Base-by-base conservation (phyloP, 1,140 invertebrate genomes). In the Hypothenemus hampei region DNA sequence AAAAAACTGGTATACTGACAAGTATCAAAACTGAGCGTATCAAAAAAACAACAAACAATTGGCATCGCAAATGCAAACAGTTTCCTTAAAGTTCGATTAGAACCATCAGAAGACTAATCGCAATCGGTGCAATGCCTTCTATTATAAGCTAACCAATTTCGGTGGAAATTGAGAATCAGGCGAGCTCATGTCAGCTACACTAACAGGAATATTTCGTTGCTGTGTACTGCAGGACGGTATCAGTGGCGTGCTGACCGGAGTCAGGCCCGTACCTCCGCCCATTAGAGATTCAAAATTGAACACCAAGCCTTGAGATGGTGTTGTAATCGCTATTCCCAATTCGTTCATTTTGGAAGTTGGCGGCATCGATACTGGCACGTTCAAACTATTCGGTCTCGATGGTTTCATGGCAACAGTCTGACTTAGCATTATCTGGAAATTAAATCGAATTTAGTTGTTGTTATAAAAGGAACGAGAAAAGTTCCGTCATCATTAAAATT, bases 271-370 rank as follows among this genome's bases (percentile, higher is more conserved):
- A 51, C 91, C 91, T 36, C 90, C 90, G 62, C 93, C 91, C 85
- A 95, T 93, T 47, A 95, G 78, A 37, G 88, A 90, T 59, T 95
- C 92, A 66, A 94, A 94, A 71, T 92, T 92, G 68, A 93, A 91
- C 23, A 82, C 81, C 53, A 92, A 85, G 18, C 89, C 91, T 58
- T 81, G 85, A 44, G 89, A 91, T 0, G 91, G 93, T 2, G 91
- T 95, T 46, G 84, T 86, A 50, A 94, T 91, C 41, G 89, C 80
- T 44, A 93, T 78, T 19, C 89, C 90, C 47, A 77, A 70, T 54
- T 72, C 72, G 22, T 71, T 53, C 15, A 67, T 55, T 44, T 62
- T 64, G n/a, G 64, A 35, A 19, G 45, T 49, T 15, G 59, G 47
- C 8, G 62, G 55, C 3, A 57, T 49, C 21, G 61, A 60, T 2